phyloP scores from a whole-genome alignment of 2,888 invertebrate genomes.

The Cephonodes hylas region DNA sequence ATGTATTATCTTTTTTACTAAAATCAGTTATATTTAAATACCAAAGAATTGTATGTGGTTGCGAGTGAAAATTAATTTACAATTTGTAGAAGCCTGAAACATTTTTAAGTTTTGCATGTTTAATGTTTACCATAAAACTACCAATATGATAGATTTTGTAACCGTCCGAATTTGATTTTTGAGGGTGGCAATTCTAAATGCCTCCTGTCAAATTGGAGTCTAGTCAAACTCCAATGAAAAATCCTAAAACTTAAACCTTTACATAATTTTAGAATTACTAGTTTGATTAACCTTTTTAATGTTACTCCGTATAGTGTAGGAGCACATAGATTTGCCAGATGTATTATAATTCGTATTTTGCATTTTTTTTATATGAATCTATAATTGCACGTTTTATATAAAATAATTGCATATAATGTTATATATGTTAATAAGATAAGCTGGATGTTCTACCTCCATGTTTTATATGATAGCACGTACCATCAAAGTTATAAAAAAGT shows the following conservation, averaged over 20 bases:
- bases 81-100: neutral
- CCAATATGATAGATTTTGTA: neutral
- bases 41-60: constrained; percentile 4
- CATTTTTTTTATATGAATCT: neutral
- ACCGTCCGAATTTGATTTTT: neutral
- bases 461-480: neutral
- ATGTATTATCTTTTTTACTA: neutral
- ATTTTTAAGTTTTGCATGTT: neutral
- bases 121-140: neutral
- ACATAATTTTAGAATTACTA: neutral
- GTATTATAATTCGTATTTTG: neutral
- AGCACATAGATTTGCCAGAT: neutral
- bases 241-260: neutral
- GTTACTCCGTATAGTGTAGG: neutral
- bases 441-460: neutral
- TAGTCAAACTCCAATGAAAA: neutral
- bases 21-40: neutral
- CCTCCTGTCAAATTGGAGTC: neutral
- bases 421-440: neutral
- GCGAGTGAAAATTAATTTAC: neutral
- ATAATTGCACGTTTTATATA: neutral
- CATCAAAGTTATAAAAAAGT: neutral
- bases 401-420: neutral
- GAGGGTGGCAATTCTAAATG: neutral
- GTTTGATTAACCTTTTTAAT: neutral